Conservation (phyloP, 1,140 invertebrate genomes). For the Papilio polyxenes region DNA sequence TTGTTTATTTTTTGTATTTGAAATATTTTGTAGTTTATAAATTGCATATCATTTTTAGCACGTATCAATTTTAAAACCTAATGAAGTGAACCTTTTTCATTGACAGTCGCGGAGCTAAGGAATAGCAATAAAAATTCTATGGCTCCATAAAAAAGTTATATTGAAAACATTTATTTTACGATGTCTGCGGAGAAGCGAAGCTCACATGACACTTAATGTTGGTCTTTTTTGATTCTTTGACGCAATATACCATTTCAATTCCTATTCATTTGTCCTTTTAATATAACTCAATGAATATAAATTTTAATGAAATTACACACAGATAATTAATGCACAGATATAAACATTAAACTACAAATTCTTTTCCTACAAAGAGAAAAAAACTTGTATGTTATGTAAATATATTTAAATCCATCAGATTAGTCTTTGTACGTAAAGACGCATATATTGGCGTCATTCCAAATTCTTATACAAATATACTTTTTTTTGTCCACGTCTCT, state of each 20-base stretch:
- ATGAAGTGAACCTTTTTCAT: constrained; percentile 5
- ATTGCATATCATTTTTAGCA: background rate
- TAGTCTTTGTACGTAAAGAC: background rate
- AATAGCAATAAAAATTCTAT: constrained; percentile 33
- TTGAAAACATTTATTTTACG: constrained; percentile 36
- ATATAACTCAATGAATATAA: background rate
- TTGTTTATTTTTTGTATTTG: background rate
- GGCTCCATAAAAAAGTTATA: constrained; percentile 23
- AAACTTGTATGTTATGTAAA: background rate
- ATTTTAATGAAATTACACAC: background rate
- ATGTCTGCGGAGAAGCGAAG: too few species aligned
- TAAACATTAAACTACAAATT: too few species aligned
- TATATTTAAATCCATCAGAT: background rate
- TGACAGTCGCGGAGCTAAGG: background rate
- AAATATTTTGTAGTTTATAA: background rate
- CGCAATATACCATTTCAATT: background rate
- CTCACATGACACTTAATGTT: background rate
- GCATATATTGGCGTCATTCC: background rate
- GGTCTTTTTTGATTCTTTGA: background rate
- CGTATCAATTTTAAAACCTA: background rate
- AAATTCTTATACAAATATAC: constrained; percentile 14
- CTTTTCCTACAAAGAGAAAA: too few species aligned
- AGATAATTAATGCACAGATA: too few species aligned
- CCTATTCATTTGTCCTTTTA: background rate
- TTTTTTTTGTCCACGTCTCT: background rate